phyloP scores from a whole-genome alignment of 1,140 invertebrate species.

The Venturia canescens region DNA sequence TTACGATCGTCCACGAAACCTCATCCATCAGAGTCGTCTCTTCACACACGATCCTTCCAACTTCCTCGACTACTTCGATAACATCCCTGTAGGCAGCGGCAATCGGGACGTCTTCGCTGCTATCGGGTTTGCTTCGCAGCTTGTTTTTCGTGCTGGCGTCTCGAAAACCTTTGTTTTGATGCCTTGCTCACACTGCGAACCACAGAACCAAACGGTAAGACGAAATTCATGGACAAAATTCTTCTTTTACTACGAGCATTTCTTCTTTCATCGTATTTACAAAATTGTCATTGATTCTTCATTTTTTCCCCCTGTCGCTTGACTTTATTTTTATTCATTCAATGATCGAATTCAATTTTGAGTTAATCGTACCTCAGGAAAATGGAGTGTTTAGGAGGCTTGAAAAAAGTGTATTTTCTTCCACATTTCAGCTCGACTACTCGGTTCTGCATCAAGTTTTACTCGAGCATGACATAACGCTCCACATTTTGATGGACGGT shows the following conservation, averaged over 20 bases:
- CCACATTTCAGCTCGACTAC: constrained; percentile 83
- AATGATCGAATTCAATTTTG: too few species aligned
- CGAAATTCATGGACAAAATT: neutral
- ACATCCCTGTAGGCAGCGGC: constrained; percentile 80
- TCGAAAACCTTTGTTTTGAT: constrained; percentile 90
- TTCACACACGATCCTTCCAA: constrained; percentile 79
- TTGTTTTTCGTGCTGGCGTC: constrained; percentile 90
- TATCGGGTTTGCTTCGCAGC: constrained; percentile 83
- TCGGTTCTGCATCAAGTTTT: constrained; percentile 86
- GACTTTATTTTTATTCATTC: too few species aligned
- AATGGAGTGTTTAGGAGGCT: too few species aligned
- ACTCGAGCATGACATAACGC: constrained; percentile 86
- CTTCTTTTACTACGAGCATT: neutral
- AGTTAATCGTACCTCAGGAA: too few species aligned
- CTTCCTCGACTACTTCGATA: constrained; percentile 81
- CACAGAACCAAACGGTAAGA: constrained; percentile 81
- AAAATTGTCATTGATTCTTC: too few species aligned
- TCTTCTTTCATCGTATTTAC: neutral
- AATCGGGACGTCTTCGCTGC: constrained; percentile 86
- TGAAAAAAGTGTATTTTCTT: too few species aligned
- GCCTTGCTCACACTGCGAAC: constrained; percentile 87
- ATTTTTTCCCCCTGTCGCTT: too few species aligned
- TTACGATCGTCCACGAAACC: constrained; percentile 82
- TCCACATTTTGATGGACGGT: constrained; percentile 90
- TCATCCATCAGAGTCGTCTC: constrained; percentile 82